These are phyloP conservation scores for Scolopax rusticola DNA, from an alignment of 2,797 vertebrate genomes.

Conservation along the genomic window DNA sequence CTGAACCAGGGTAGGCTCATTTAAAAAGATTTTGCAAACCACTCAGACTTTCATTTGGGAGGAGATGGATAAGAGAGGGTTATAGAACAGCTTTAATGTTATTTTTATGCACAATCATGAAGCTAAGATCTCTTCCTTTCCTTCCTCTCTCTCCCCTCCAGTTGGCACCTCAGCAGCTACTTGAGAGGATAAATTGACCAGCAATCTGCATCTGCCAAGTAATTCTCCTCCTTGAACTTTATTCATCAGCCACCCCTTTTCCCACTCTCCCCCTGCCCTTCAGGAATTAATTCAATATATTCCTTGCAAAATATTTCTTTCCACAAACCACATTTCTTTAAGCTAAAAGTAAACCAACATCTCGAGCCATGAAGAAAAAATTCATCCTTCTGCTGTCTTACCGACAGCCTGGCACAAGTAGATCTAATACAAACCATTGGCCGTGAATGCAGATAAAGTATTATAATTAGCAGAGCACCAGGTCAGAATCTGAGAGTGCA, in stretches of 20 bases:
- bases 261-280: background rate
- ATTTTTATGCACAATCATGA: constrained; percentile 28
- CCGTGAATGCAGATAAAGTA: background rate
- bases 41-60: background rate
- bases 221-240: background rate
- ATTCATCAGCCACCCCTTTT: background rate
- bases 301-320: background rate
- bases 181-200: constrained; percentile 35
- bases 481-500: background rate
- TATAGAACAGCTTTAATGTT: background rate
- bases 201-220: background rate
- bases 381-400: background rate
- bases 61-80: background rate
- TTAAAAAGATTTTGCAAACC: constrained; percentile 36
- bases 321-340: background rate
- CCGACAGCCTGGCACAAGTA: background rate
- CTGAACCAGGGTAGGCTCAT: background rate
- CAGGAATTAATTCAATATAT: background rate
- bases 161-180: background rate
- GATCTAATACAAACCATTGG: background rate
- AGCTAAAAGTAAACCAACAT: background rate
- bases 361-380: background rate
- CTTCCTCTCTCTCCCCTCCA: background rate
- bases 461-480: background rate
- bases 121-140: background rate